Evolutionary conservation across 2,888 invertebrate genomes (phyloP).

Genomic region (Podotricha telesiphe): DNA sequence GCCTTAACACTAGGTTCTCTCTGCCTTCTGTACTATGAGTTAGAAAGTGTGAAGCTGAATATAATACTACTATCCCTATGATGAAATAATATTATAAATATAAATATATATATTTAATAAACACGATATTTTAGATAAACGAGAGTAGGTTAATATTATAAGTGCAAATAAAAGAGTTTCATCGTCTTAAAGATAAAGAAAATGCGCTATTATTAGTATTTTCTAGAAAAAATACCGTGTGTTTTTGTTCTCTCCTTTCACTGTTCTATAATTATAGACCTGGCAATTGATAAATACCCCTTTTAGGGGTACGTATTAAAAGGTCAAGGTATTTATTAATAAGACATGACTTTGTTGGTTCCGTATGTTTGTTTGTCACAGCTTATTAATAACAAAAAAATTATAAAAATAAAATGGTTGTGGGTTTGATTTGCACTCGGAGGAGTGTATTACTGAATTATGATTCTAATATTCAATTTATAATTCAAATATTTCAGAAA

Average conservation of each 20-base stretch:
- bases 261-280: slow-evolving; percentile 23
- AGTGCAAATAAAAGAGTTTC: slow-evolving; percentile 1
- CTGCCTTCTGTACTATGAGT: too few relatives aligned
- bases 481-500: too few relatives aligned
- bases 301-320: background rate
- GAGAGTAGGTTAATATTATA: background rate
- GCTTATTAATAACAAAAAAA: too few relatives aligned
- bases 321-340: background rate
- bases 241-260: slow-evolving; percentile 24
- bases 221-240: slow-evolving; percentile 13
- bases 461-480: too few relatives aligned
- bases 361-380: background rate
- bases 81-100: too few relatives aligned
- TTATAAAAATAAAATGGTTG: background rate
- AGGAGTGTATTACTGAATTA: background rate
- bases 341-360: background rate
- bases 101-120: background rate
- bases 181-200: slow-evolving; percentile 3
- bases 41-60: too few relatives aligned
- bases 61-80: too few relatives aligned
- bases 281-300: background rate
- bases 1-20: too few relatives aligned
- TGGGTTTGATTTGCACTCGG: background rate
- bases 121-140: background rate
- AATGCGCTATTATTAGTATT: background rate